phyloP scores from a whole-genome alignment of 2,797 vertebrate genomes.

The Botia kubotai region DNA sequence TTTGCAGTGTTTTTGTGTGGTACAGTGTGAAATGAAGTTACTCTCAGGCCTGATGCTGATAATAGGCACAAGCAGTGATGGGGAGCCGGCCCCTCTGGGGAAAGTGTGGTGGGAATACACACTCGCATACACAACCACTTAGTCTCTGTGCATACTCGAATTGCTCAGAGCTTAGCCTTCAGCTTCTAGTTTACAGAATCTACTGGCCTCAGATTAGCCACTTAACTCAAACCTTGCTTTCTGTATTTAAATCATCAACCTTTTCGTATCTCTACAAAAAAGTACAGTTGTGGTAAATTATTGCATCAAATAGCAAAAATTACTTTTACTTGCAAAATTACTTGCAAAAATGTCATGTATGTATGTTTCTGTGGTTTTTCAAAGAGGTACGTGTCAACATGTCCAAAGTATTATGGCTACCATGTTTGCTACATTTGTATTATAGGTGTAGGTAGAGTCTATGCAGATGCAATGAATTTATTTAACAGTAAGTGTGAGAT shows the following conservation, averaged over 20 bases:
- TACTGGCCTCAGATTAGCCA: slow-evolving; percentile 24
- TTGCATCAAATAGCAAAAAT: background rate
- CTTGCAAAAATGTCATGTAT: background rate
- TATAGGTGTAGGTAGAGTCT: too few relatives aligned
- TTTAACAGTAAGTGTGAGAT: background rate
- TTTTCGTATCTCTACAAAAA: background rate
- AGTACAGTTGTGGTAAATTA: background rate
- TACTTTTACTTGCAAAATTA: too few relatives aligned
- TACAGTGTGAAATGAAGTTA: slow-evolving; percentile 72
- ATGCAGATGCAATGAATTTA: slow-evolving; percentile 9
- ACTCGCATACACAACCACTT: slow-evolving; percentile 61
- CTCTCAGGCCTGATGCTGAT: slow-evolving; percentile 67
- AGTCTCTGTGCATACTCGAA: slow-evolving; percentile 32
- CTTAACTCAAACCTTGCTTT: slow-evolving; percentile 43
- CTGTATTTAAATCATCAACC: slow-evolving; percentile 15
- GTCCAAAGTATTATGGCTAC: background rate
- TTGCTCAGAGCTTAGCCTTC: slow-evolving; percentile 44
- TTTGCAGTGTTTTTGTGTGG: slow-evolving; percentile 64
- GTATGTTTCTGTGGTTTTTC: background rate
- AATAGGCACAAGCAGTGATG: slow-evolving; percentile 73
- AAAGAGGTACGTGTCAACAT: background rate
- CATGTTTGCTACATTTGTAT: background rate
- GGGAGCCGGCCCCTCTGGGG: slow-evolving; percentile 67
- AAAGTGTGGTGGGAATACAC: slow-evolving; percentile 64
- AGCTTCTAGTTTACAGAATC: slow-evolving; percentile 45